Percentiles rank a stretch among this genome's conserved stretches.
Conservation (phyloP, 1,140 invertebrate species). For the Drosophila persimilis region DNA sequence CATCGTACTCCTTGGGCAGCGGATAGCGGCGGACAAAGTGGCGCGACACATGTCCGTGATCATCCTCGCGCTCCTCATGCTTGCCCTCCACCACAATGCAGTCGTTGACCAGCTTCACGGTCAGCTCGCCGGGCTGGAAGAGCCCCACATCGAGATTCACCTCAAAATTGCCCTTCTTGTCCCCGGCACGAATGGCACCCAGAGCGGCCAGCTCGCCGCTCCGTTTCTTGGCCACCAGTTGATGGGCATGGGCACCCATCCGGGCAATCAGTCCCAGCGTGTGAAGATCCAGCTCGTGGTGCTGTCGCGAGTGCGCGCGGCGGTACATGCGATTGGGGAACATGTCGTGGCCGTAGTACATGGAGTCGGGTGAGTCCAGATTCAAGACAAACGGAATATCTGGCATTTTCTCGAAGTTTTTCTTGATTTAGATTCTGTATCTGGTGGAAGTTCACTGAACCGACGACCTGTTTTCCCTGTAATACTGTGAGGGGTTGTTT, state of each 20-base stretch:
- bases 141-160: conserved; percentile 88
- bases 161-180: conserved; percentile 82
- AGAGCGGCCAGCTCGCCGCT: conserved; percentile 40
- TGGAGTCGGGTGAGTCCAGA: conserved; percentile 67
- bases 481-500: conserved; percentile 46
- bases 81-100: conserved; percentile 87
- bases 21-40: conserved; percentile 87
- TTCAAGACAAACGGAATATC: conserved; percentile 76
- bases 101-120: conserved; percentile 89
- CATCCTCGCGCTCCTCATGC: conserved; percentile 88
- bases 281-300: conserved; percentile 67
- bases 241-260: conserved; percentile 71
- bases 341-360: conserved; percentile 77
- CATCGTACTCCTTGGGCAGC: conserved; percentile 86
- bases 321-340: conserved; percentile 76
- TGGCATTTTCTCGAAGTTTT: conserved; percentile 57
- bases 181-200: conserved; percentile 51
- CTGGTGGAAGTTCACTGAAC: conserved; percentile 68
- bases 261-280: conserved; percentile 72
- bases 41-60: conserved; percentile 86
- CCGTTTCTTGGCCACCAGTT: conserved; percentile 63
- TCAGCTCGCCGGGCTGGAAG: conserved; percentile 90
- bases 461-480: conserved; percentile 51
- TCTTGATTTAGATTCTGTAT: conserved; percentile 55
- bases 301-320: conserved; percentile 62